Base-by-base conservation (phyloP, 2,888 invertebrate genomes). In the Micoletzkya japonica region DNA sequence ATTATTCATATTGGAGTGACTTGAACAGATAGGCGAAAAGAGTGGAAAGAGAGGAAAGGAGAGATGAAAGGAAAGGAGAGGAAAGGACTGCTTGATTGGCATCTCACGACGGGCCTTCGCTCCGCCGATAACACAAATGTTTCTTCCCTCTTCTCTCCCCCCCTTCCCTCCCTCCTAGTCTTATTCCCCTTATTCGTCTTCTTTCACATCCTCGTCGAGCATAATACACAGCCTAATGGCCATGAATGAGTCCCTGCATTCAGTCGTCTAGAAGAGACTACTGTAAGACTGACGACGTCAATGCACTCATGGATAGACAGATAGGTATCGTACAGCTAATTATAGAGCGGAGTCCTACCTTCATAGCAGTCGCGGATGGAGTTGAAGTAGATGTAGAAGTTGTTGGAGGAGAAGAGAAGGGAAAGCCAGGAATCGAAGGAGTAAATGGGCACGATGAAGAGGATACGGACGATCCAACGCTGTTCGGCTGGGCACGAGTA, bases 311-410 rank as follows among this genome's bases (percentile, higher is more conserved):
- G n/a, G n/a, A n/a, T n/a, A n/a, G n/a, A n/a, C n/a, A n/a, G n/a
- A n/a, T n/a, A n/a, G n/a, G n/a, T n/a, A n/a, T n/a, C n/a, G n/a
- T n/a, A n/a, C n/a, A n/a, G n/a, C 14, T 7, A 52, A 14, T n/a
- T 6, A 52, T 52, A 52, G 7, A n/a, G 14, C 4, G 26, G 24
- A 6, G n/a, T n/a, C 24, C 6, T n/a, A 94, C 94, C 93, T 92
- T 98, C 98, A 89, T 99, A 98, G 88, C 97, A 98, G 89, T 99
- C 98, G 85, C 98, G 90, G 82, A 98, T 92, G 69, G 96, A 95
- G 89, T 98, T 97, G 89, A 99, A 97, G 88, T 98, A 98, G 74
- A 98, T 93, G 87, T 98, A 97, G 86, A 95, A 95, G 85, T 94
- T 93, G 88, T 96, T 94, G 82, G 93, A 93, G 89, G 98, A 97